These are phyloP conservation scores for Epirrhoe tristata DNA, from an alignment of 2,888 invertebrate species.

Conservation along the genomic window DNA sequence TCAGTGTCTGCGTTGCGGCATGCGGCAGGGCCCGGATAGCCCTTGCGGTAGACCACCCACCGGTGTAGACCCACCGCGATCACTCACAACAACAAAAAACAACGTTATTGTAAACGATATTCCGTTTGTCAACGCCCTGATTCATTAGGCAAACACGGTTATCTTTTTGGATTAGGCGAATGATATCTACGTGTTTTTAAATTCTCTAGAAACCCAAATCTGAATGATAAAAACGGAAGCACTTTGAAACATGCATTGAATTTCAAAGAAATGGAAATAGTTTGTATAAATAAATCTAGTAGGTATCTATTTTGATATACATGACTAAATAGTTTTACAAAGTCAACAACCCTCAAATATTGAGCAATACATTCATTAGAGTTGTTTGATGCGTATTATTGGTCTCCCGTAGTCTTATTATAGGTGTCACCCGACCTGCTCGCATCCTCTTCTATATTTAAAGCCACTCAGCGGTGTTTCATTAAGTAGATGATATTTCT, in stretches of 20 bases:
- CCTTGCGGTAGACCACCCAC: constrained; percentile 68
- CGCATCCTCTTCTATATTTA: constrained; percentile 83
- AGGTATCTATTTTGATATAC: constrained; percentile 23
- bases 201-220: constrained; percentile 34
- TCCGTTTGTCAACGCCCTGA: constrained; percentile 53
- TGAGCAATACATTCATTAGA: constrained; percentile 69
- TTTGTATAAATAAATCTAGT: constrained; percentile 7
- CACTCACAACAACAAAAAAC: constrained; percentile 58
- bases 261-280: constrained; percentile 31
- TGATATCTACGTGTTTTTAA: constrained; percentile 26
- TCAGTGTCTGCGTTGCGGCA: constrained; percentile 45
- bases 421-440: constrained; percentile 84
- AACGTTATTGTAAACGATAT: constrained; percentile 56
- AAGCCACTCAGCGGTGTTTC: constrained; percentile 67
- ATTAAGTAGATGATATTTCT: constrained; percentile 61
- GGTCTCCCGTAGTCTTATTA: constrained; percentile 83
- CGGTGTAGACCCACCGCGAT: constrained; percentile 57
- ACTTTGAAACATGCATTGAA: constrained; percentile 22
- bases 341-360: constrained; percentile 81
- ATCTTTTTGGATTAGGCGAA: constrained; percentile 41
- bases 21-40: constrained; percentile 45
- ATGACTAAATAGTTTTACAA: constrained; percentile 41
- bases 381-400: constrained; percentile 64
- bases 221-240: constrained; percentile 15
- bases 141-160: constrained; percentile 47